A percentile compares a stretch with the other conserved stretches of the same genome.
phyloP scores from a whole-genome alignment of 2,888 invertebrate genomes.

The Cheilosia vulpina region DNA sequence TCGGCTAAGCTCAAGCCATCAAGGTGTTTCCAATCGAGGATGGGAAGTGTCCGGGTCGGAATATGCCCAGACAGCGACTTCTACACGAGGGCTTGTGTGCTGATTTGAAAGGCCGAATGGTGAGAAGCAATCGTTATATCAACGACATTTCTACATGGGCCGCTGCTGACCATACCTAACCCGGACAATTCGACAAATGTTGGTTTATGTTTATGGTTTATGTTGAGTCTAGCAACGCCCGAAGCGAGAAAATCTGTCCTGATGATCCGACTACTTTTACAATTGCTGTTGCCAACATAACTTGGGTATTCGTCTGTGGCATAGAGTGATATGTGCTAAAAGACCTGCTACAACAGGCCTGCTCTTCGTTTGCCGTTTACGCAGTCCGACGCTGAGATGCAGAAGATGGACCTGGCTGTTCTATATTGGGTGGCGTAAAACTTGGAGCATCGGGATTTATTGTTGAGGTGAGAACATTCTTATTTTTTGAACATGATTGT shows the following conservation, averaged over 20 bases:
- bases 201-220: no score
- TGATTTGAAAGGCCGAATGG: not conserved
- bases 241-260: constrained; percentile 1
- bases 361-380: not conserved
- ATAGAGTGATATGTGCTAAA: not conserved
- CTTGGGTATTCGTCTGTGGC: not conserved
- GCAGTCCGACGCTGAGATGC: not conserved
- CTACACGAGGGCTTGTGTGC: not conserved
- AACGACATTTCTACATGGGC: constrained; percentile 5
- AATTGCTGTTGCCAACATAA: constrained; percentile 6
- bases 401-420: not conserved
- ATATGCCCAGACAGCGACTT: constrained; percentile 24
- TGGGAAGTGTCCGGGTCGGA: not conserved
- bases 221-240: constrained; percentile 7
- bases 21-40: constrained; percentile 1
- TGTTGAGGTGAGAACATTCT: not conserved
- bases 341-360: not conserved
- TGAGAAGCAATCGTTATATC: constrained; percentile 2
- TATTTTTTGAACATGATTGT: not conserved
- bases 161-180: constrained; percentile 3
- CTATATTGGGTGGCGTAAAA: no score
- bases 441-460: not conserved
- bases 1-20: constrained; percentile 26
- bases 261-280: not conserved
- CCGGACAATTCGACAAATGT: constrained; percentile 8